Evolutionary conservation across 2,888 invertebrate genomes (phyloP).

Genomic region (Periphyllus acericola): DNA sequence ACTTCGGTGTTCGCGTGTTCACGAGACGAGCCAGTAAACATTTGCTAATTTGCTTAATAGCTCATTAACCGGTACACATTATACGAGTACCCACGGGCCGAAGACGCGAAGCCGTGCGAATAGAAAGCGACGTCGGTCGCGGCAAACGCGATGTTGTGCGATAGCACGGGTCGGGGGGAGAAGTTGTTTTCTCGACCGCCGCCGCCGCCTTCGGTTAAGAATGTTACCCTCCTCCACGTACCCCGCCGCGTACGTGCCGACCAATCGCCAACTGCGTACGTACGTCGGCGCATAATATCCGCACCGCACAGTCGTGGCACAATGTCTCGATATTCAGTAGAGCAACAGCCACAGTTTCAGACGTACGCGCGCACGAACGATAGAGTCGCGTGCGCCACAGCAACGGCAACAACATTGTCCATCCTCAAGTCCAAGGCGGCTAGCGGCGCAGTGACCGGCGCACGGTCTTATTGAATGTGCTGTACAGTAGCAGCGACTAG

Average conservation of each 20-base stretch:
- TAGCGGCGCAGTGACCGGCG: not conserved
- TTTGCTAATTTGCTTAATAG: not conserved
- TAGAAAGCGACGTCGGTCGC: constrained; percentile 24
- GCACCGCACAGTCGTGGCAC: not conserved
- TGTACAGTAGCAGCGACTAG: too few species aligned
- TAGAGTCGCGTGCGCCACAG: not conserved
- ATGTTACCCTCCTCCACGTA: not conserved
- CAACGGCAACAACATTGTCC: too few species aligned
- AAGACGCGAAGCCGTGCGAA: constrained; percentile 22
- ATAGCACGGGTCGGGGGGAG: not conserved
- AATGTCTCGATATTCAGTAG: not conserved
- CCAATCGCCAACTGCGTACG: not conserved
- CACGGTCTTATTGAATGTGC: not conserved
- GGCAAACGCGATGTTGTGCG: not conserved
- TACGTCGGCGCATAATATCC: not conserved
- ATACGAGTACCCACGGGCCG: not conserved
- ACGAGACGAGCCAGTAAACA: not conserved
- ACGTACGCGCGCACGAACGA: not conserved
- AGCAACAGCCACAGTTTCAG: constrained; percentile 20
- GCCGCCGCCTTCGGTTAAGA: constrained; percentile 33
- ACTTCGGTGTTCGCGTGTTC: not conserved
- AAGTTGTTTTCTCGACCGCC: constrained; percentile 20
- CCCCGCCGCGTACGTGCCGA: not conserved
- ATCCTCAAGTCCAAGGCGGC: too few species aligned
- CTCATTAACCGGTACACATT: too few species aligned